phyloP scores from a whole-genome alignment of 2,888 invertebrate genomes.

The Brachyptera risi region DNA sequence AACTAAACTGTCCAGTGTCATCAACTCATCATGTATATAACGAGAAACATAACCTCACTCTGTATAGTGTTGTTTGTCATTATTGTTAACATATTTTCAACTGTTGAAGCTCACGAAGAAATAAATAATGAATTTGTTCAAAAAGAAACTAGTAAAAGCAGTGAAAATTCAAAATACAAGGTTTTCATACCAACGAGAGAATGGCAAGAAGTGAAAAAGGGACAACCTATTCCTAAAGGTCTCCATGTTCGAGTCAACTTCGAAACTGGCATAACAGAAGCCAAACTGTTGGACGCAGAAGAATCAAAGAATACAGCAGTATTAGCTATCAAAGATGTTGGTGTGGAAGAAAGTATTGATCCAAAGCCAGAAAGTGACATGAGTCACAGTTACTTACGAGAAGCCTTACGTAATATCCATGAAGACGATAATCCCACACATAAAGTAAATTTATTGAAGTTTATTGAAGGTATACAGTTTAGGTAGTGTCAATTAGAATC shows the following conservation, averaged over 20 bases:
- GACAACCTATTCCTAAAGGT: constrained; percentile 67
- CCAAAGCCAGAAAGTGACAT: constrained; percentile 37
- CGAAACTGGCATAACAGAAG: constrained; percentile 69
- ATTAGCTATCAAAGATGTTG: constrained; percentile 17
- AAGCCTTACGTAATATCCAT: constrained; percentile 24
- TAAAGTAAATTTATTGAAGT: no score
- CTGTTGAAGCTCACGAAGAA: no score
- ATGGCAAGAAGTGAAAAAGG: constrained; percentile 62
- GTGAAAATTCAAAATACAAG: neutral
- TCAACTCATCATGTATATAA: neutral
- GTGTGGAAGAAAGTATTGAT: constrained; percentile 37
- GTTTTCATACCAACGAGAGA: constrained; percentile 51
- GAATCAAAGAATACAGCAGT: constrained; percentile 31
- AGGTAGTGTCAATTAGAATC: no score
- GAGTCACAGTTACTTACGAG: constrained; percentile 31
- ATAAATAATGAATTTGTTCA: no score
- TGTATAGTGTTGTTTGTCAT: no score
- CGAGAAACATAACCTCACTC: neutral
- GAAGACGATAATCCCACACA: constrained; percentile 46
- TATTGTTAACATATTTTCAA: no score
- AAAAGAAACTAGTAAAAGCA: no score
- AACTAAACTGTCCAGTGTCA: no score
- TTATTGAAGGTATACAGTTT: no score
- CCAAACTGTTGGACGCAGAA: constrained; percentile 59
- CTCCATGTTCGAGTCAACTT: constrained; percentile 71